Evolutionary conservation across 2,888 invertebrate species (phyloP), one percentile per base, ranked within the genome.

Genomic region (Uloborus plumipes): DNA sequence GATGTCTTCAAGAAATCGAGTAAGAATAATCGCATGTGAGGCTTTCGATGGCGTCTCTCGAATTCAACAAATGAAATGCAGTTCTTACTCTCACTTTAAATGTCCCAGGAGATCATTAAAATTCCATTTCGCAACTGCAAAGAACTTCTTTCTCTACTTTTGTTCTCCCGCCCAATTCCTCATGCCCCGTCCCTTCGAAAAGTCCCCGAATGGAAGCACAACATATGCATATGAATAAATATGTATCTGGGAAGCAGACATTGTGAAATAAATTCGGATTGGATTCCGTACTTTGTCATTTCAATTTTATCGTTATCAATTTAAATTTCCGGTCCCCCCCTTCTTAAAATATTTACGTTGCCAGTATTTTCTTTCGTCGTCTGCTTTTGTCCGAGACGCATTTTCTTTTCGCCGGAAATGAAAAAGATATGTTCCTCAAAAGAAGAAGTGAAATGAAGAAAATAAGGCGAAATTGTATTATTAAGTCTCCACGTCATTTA

Each of bases 291-390:
- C 50, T 67, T 51, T 67, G 67, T 67, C 67, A 67, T 67, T 67
- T 50, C 67, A 67, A 67, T 67, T 67, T 67, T 47, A 51, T 67
- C 67, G 49, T 67, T 67, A 67, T 67, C 67, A 51, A 50, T 67
- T 67, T 67, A 67, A 65, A 67, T 26, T 67, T 67, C 67, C 50
- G 67, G 20, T 22, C 6, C 51, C 50, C 15, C 6, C 51, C 50
- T 14, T 22, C 51, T n/a, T 26, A 61, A 61, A 61, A 18, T 61
- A 61, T 61, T 61, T 61, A 61, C 55, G 55, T 20, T 55, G 9
- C n/a, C 55, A 15, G 55, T 55, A 55, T 55, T 55, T 55, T 20
- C 55, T 55, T 55, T 55, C 55, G 55, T n/a, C 39, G 55, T n/a
- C 39, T 39, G 39, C 39, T 18, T 55, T 55, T 55, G 55, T 55